Evolutionary conservation across 2,888 invertebrate genomes (phyloP), one percentile per base, ranked within the genome.

Genomic region (Pycnomerus fuliginosus): DNA sequence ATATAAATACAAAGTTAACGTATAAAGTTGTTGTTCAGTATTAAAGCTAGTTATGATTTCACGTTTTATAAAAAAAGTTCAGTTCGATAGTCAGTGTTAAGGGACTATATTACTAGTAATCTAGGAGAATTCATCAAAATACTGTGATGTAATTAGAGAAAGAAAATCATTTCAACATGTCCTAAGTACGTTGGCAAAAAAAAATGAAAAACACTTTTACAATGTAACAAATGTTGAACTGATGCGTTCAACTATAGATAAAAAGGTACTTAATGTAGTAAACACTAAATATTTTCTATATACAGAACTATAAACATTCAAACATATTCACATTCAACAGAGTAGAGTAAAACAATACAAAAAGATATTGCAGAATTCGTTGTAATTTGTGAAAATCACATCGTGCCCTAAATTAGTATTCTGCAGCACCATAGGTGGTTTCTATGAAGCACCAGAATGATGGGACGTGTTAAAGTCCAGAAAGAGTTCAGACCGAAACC

Each of bases 361-460:
- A 45, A 50, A 50, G 54, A 60, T 51, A 54, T 62, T 61, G 61
- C 61, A 60, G 50, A 56, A 58, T 55, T 65, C 64, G 65, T 64
- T 65, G 65, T 60, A 33, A 37, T 17, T 10, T 16, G 35, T 24
- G 35, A 34, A 44, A 53, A 63, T 65, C 61, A 62, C 63, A 64
- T 58, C 62, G 56, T 52, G 58, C 50, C 46, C 44, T 40, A 41
- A 31, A 20, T 51, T 50, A 48, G 34, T 38, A 51, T 68, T 67
- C 68, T 70, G 68, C 62, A 70, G 70, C 70, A 70, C 70, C 70
- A 69, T 69, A 70, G 68, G 10, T 14, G 4, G 10, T 56, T 56
- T 48, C 69, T 70, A 69, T 69, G 69, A 69, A 69, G 69, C 70
- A 70, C 68, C 70, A 69, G 69, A 70, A 67, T 56, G 49, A 24